A percentile compares a stretch with the other conserved stretches of the same genome.
Conservation (phyloP, 2,797 vertebrate genomes). For the Silurus lanzhouensis region DNA sequence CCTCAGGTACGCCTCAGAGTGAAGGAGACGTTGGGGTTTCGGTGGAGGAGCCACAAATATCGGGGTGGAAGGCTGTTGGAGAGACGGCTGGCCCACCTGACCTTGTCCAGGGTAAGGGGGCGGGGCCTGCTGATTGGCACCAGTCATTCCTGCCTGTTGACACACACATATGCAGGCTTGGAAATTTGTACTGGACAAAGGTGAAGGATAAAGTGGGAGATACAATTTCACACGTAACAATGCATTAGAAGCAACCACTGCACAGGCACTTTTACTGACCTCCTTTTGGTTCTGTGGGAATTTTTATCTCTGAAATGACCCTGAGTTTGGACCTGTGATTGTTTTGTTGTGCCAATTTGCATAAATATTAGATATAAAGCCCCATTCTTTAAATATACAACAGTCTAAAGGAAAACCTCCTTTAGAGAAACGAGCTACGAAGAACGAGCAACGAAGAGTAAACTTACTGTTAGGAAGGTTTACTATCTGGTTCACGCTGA, state of each 20-base stretch:
- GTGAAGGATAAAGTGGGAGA: not conserved
- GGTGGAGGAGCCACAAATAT: constrained; percentile 96
- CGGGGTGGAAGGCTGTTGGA: constrained; percentile 94
- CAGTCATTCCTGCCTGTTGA: constrained; percentile 80
- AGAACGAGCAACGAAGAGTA: not conserved
- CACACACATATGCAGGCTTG: constrained; percentile 10
- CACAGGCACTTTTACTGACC: not conserved
- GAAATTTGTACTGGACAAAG: not conserved
- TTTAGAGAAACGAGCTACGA: not conserved
- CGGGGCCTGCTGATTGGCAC: constrained; percentile 86
- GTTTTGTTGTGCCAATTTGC: not conserved
- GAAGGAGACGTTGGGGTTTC: constrained; percentile 92
- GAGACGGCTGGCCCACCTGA: constrained; percentile 79
- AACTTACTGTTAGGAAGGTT: too few relatives aligned
- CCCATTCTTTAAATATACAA: not conserved
- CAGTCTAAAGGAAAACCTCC: not conserved
- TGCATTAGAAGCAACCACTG: not conserved
- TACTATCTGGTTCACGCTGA: too few relatives aligned
- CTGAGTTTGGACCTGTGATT: not conserved
- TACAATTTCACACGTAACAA: too few relatives aligned
- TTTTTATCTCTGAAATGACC: not conserved
- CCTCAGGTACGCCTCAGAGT: constrained; percentile 95
- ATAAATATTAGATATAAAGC: not conserved
- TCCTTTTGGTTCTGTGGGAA: not conserved
- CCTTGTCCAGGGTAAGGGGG: constrained; percentile 90